These are phyloP conservation scores for Engystomops pustulosus DNA, from an alignment of 2,113 vertebrate species.

Conservation along the genomic window DNA sequence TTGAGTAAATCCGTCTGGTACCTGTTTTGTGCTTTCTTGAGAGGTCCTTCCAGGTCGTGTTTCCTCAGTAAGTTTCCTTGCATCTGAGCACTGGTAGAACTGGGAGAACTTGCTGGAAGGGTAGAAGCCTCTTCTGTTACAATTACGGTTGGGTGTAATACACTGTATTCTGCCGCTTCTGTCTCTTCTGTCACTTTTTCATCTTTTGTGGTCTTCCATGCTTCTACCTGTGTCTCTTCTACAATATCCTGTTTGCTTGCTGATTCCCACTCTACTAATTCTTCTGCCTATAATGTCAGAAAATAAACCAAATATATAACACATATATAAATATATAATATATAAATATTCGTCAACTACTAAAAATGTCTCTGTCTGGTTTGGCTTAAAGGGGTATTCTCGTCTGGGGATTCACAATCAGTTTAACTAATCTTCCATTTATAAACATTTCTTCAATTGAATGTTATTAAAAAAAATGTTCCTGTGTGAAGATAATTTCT, in stretches of 20 bases:
- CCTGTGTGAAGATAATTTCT: too few species aligned
- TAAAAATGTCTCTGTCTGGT: too few species aligned
- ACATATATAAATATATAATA: too few species aligned
- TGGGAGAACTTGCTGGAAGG: slow-evolving; percentile 69
- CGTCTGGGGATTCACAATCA: too few species aligned
- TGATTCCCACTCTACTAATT: background rate
- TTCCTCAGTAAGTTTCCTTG: slow-evolving; percentile 90
- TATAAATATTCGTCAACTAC: too few species aligned
- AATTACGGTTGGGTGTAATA: slow-evolving; percentile 65
- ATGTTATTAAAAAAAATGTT: too few species aligned
- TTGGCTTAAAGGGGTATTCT: too few species aligned
- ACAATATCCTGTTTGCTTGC: slow-evolving; percentile 14
- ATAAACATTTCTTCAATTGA: too few species aligned
- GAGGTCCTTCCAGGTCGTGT: slow-evolving; percentile 87
- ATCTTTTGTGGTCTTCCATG: slow-evolving; percentile 56
- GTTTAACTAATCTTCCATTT: too few species aligned
- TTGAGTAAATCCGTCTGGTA: slow-evolving; percentile 58
- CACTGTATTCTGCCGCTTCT: slow-evolving; percentile 63
- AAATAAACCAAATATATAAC: background rate
- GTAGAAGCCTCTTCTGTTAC: slow-evolving; percentile 71
- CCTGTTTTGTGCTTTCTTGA: slow-evolving; percentile 92
- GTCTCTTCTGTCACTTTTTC: slow-evolving; percentile 51
- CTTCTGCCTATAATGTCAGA: slow-evolving; percentile 1
- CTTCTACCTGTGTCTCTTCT: slow-evolving; percentile 53
- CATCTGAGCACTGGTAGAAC: slow-evolving; percentile 73